Base-by-base conservation (phyloP, 2,888 invertebrate genomes). In the Polyommatus iphigenia region DNA sequence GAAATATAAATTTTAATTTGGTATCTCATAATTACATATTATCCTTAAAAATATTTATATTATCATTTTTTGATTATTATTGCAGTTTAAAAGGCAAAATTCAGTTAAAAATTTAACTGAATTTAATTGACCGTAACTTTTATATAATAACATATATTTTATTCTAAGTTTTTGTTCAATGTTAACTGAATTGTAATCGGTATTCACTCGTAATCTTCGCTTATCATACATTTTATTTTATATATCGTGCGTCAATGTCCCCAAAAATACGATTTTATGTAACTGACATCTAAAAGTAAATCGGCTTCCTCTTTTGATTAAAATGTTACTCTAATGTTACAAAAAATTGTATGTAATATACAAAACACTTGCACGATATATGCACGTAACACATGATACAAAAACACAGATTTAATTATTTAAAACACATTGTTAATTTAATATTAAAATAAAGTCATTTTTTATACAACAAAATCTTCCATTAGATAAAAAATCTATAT, bases 401-500 rank as follows among this genome's bases (percentile, higher is more conserved):
- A 32, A 32, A 67, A 67, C 67, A 67, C 32, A 67, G 67, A 67
- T 67, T 62, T 10, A 46, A 3, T n/a, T 57, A n/a, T 57, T 54
- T 57, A 7, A 57, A 46, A 46, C 46, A 41, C 10, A 41, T 46
- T 46, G 46, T 3, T 46, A 2, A 46, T 46, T 46, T 3, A 46
- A 46, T 46, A 3, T 46, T 46, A 46, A 10, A 13, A 46, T 10
- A 46, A 41, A 41, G 41, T 8, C 0, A 10, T 10, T 41, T 41
- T 41, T 41, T 41, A 41, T 46, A 10, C 46, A 46, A 59, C 2
- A 20, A 59, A 20, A 20, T 20, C 20, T 20, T 2, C 20, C 3
- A 59, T n/a, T 59, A 59, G 20, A 8, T n/a, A 59, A 10, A 67
- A 67, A 67, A 32, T 67, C 67, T 67, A 32, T 67, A 32, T 67